These are phyloP conservation scores for Okapia johnstoni DNA, from an alignment of 2,113 vertebrate genomes.

Conservation along the genomic window DNA sequence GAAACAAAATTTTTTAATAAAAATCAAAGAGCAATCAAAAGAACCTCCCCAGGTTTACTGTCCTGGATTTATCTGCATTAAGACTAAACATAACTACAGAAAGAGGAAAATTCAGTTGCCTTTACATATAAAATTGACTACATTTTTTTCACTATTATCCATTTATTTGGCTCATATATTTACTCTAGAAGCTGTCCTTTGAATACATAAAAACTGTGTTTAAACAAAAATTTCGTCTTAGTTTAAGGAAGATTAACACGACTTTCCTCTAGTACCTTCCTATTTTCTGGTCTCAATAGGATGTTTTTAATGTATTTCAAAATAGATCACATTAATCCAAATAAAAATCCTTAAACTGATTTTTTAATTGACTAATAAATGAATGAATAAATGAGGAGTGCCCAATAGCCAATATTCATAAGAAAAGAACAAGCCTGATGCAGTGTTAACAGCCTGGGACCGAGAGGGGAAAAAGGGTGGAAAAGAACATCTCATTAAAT, in stretches of 20 bases:
- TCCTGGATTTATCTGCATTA: background rate
- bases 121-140: background rate
- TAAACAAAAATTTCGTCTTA: background rate
- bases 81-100: background rate
- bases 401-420: background rate
- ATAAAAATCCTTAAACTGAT: background rate
- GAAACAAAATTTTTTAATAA: background rate
- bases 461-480: accelerated
- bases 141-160: background rate
- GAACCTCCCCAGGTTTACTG: background rate
- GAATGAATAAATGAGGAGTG: background rate
- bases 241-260: background rate
- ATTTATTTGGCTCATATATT: background rate
- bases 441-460: no score
- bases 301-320: background rate
- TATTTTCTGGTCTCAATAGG: background rate
- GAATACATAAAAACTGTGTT: background rate
- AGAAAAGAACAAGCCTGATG: background rate
- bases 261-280: background rate
- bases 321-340: background rate
- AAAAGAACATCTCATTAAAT: background rate
- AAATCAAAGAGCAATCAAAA: background rate
- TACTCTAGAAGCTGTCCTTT: background rate
- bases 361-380: background rate
- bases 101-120: background rate